phyloP scores from a whole-genome alignment of 2,888 invertebrate genomes.

The Linnaemya vulpina region DNA sequence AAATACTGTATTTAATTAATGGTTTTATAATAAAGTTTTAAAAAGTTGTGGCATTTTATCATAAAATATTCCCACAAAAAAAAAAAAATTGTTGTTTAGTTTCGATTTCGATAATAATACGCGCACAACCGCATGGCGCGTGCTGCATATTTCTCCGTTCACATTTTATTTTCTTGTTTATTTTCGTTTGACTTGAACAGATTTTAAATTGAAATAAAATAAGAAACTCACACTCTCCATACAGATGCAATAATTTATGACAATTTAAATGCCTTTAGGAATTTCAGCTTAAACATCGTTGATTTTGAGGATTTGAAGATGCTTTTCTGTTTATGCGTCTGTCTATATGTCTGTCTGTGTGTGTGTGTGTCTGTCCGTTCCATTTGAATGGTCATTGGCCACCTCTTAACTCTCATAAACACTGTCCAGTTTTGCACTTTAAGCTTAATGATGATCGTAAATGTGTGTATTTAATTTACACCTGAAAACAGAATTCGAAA shows the following conservation, averaged over 20 bases:
- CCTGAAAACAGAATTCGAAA: slow-evolving; percentile 65
- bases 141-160: slow-evolving; percentile 44
- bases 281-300: slow-evolving; percentile 64
- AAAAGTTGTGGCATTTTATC: slow-evolving; percentile 59
- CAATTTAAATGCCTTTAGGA: slow-evolving; percentile 72
- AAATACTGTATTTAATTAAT: slow-evolving; percentile 23
- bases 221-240: slow-evolving; percentile 33
- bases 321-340: slow-evolving; percentile 16
- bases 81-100: slow-evolving; percentile 2
- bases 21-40: slow-evolving; percentile 51
- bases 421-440: slow-evolving; percentile 44
- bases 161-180: slow-evolving; percentile 1
- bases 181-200: slow-evolving; percentile 5
- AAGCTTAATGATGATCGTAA: slow-evolving; percentile 73
- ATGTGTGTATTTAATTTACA: slow-evolving; percentile 74
- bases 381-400: slow-evolving; percentile 46
- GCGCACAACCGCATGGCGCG: slow-evolving; percentile 52
- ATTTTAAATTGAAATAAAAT: slow-evolving; percentile 56
- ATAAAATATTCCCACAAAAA: slow-evolving; percentile 35
- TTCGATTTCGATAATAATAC: slow-evolving; percentile 10
- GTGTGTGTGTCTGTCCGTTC: slow-evolving; percentile 7
- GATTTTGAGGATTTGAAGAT: slow-evolving; percentile 35
- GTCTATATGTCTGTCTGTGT: no score
- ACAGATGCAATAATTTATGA: slow-evolving; percentile 72
- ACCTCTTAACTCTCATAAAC: slow-evolving; percentile 56